phyloP scores from a whole-genome alignment of 2,888 invertebrate species.

The Junonia oenone region DNA sequence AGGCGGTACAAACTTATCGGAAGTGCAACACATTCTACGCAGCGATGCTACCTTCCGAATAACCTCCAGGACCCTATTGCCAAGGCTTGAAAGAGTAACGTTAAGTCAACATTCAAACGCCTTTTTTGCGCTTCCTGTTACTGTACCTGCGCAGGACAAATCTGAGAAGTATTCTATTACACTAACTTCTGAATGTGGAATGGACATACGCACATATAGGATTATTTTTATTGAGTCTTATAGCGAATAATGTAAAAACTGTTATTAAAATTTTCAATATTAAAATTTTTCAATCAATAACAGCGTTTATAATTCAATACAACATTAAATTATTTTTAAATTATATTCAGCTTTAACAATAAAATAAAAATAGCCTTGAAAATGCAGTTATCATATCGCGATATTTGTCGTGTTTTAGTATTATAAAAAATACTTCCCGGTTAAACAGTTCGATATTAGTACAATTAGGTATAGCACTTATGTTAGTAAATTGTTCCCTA shows the following conservation, averaged over 20 bases:
- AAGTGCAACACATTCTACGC: slow-evolving; percentile 56
- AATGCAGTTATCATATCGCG: slow-evolving; percentile 19
- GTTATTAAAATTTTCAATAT: neutral
- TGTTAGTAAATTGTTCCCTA: slow-evolving; percentile 19
- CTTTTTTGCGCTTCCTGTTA: slow-evolving; percentile 49
- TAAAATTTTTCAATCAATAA: neutral
- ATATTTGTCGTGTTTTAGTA: slow-evolving; percentile 16
- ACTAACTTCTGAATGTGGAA: slow-evolving; percentile 64
- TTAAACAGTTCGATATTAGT: slow-evolving; percentile 19
- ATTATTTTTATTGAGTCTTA: slow-evolving; percentile 47
- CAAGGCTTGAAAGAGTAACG: slow-evolving; percentile 46
- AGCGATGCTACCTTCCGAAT: slow-evolving; percentile 48
- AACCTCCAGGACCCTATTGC: slow-evolving; percentile 46
- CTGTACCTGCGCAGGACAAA: slow-evolving; percentile 45
- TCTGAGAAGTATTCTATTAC: slow-evolving; percentile 57
- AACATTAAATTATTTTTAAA: slow-evolving; percentile 15
- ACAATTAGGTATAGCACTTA: slow-evolving; percentile 19
- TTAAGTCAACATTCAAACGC: slow-evolving; percentile 50
- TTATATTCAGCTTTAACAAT: slow-evolving; percentile 12
- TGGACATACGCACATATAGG: slow-evolving; percentile 66
- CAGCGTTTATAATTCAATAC: slow-evolving; percentile 14
- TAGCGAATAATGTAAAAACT: slow-evolving; percentile 17
- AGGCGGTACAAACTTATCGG: slow-evolving; percentile 58
- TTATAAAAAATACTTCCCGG: slow-evolving; percentile 31
- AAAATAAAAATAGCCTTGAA: slow-evolving; percentile 23